Conservation (phyloP, 2,888 invertebrate species). For the Dastarcus helophoroides region DNA sequence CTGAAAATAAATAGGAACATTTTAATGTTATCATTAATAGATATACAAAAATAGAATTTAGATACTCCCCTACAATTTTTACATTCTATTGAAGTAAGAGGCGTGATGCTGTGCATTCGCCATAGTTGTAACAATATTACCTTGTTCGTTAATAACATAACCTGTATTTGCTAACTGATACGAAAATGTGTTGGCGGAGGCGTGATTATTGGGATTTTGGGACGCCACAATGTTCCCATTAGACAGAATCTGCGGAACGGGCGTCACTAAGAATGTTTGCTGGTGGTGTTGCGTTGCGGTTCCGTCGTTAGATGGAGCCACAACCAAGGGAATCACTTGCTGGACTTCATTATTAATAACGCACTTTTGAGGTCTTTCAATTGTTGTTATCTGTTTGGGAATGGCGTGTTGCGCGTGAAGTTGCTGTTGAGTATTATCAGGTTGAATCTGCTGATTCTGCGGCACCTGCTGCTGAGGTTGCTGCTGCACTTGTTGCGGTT, state of each 20-base stretch:
- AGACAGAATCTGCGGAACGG: conserved; percentile 51
- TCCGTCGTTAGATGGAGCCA: conserved; percentile 40
- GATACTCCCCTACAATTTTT: no score
- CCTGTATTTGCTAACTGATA: conserved; percentile 37
- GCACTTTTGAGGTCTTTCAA: conserved; percentile 44
- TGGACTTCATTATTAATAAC: conserved; percentile 46
- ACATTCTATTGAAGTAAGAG: conserved; percentile 37
- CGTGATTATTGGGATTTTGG: conserved; percentile 30
- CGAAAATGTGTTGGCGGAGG: conserved; percentile 33
- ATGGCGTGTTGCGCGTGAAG: conserved; percentile 41
- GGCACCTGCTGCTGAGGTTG: conserved; percentile 34
- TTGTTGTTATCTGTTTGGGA: conserved; percentile 29
- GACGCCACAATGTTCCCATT: conserved; percentile 32
- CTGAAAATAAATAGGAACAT: no score
- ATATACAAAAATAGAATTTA: no score
- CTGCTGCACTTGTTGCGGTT: conserved; percentile 38
- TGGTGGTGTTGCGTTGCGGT: conserved; percentile 41
- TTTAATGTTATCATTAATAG: no score
- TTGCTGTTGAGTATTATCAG: conserved; percentile 17
- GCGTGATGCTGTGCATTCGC: conserved; percentile 34
- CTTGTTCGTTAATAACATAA: conserved; percentile 38
- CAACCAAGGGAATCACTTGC: conserved; percentile 52
- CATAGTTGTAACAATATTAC: conserved; percentile 37
- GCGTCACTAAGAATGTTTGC: conserved; percentile 53
- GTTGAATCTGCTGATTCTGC: conserved; percentile 36